Base-by-base conservation (phyloP, 2,797 vertebrate genomes). In the Adelosebastes latens region DNA sequence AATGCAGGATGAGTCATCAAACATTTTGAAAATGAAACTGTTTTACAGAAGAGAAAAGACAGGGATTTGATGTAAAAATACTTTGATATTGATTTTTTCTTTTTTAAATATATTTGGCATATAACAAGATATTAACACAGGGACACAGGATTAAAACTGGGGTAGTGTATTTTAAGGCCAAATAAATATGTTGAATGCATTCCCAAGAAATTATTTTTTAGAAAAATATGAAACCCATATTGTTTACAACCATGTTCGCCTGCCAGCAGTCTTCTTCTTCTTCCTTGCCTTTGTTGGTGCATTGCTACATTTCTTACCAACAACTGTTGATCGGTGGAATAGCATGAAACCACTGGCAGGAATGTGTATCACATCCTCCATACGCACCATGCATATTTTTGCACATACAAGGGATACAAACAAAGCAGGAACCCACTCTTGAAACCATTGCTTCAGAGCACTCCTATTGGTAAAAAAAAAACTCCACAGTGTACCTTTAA, bases 41-140 rank as follows among this genome's bases (percentile, higher is more conserved):
- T 7, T 31, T 5, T 31, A 31, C 5, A 31, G 29, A 31, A 31
- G 5, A 31, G 29, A 31, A 31, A 31, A 31, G 29, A 31, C 29
- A 31, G 29, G 29, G 29, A 31, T 31, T 31, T 31, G 29, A 31
- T 4, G 4, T 31, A 31, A 31, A 31, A 31, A 31, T 31, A 7
- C 29, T 7, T 5, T 31, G 4, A 31, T 7, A 31, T 5, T 31
- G 29, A 31, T 31, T 5, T 31, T 31, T 27, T 27, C 6, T 16
- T 46, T 18, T 46, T 46, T 16, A 46, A 16, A 46, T 46, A 46
- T 46, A 46, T 18, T 46, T 46, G 42, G 16, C 42, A 46, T 18
- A 46, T 46, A 18, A 46, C 0, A 46, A 46, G 6, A 46, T 0
- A 46, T 46, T 0, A 46, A 46, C 42, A 18, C 42, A 46, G 6